Base-by-base conservation (phyloP, 1,140 invertebrate species). In the Copidosoma floridanum region DNA sequence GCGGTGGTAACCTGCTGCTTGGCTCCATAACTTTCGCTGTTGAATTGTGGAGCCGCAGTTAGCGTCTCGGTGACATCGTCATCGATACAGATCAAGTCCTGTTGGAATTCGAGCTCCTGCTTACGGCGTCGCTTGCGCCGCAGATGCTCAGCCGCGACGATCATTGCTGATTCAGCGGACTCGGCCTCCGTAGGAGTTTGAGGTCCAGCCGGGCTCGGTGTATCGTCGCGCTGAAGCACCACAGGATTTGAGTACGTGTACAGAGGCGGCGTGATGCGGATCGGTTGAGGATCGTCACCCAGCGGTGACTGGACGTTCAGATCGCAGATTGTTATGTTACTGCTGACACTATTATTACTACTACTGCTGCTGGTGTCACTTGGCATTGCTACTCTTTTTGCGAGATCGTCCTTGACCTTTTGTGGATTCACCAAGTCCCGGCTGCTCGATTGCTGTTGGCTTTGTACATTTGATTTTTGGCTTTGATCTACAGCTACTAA, bases 211-310 rank as follows among this genome's bases (percentile, higher is more conserved):
- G 82, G 82, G 56, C 81, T 82, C 21, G 82, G 82, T 3, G 81
- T 82, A 20, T 83, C 82, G n/a, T 83, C 82, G 1, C 82, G 70
- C 57, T 82, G 81, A 23, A 80, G 54, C 12, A 80, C 78, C 23
- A 80, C 88, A 1, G 87, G 86, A 75, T 89, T 90, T 0, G 89
- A 90, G 66, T 90, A 91, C 0, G 88, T 90, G 69, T 89, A 91
- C 6, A 89, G 73, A 4, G 88, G 86, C 24, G 89, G 88, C 10
- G 86, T 87, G 35, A 87, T 83, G 64, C 88, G 81, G 60, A 88
- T 84, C 2, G 88, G 88, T 44, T 88, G 83, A 1, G 87, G 86
- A 70, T 89, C 88, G 57, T 82, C 82, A n/a, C 76, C 73, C 6
- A 80, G 64, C 2, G 82, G 82, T n/a, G 82, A 83, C 71, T 68